These are phyloP conservation scores for Geopemphigus sp. DNA, from an alignment of 1,140 invertebrate genomes.

Conservation along the genomic window DNA sequence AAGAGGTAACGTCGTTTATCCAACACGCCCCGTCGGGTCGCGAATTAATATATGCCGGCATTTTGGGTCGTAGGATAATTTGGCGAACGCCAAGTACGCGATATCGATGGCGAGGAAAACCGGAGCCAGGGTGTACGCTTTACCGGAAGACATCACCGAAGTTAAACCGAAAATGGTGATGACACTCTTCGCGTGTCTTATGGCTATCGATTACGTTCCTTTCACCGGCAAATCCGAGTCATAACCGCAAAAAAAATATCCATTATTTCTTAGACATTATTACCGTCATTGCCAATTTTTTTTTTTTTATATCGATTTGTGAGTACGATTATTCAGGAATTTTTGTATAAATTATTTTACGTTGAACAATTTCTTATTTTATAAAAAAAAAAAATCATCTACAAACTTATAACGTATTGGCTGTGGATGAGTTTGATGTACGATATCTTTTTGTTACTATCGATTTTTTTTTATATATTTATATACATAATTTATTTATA, in stretches of 20 bases:
- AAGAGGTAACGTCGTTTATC: slow-evolving; percentile 71
- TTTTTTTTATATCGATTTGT: background rate
- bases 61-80: too few relatives aligned
- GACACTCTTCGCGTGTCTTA: slow-evolving; percentile 98
- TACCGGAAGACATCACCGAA: slow-evolving; percentile 99
- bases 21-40: too few relatives aligned
- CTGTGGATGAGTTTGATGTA: slow-evolving; percentile 10
- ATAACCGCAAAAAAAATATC: background rate
- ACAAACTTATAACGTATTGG: background rate
- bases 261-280: background rate
- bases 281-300: background rate
- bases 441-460: slow-evolving; percentile 23
- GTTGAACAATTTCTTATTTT: slow-evolving; percentile 9
- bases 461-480: slow-evolving; percentile 7
- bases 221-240: slow-evolving; percentile 63
- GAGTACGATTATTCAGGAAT: background rate
- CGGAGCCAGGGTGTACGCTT: slow-evolving; percentile 93
- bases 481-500: background rate
- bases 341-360: slow-evolving; percentile 16
- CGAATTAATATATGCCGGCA: too few relatives aligned
- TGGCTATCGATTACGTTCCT: slow-evolving; percentile 93
- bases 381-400: background rate
- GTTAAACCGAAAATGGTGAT: slow-evolving; percentile 98
- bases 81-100: slow-evolving; percentile 97
- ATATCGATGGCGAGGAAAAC: slow-evolving; percentile 96